Conservation (phyloP, 2,888 invertebrate genomes). For the Ectemnius lituratus region DNA sequence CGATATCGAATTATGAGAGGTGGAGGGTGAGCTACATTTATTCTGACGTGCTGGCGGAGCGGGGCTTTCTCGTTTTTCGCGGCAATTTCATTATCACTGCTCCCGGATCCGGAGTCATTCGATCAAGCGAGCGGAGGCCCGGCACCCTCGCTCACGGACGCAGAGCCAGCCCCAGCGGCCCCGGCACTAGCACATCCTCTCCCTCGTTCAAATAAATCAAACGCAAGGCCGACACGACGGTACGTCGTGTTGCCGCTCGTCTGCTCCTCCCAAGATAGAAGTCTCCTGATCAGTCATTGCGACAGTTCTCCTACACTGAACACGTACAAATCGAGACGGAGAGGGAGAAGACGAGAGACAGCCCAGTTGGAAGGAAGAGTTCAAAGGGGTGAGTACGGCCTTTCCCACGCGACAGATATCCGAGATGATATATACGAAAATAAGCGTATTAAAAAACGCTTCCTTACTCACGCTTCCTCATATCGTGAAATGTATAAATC, state of each 20-base stretch:
- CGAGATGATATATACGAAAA: not conserved
- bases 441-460: constrained; percentile 2
- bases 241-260: constrained; percentile 59
- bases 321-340: constrained; percentile 57
- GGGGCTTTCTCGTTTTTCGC: constrained; percentile 43
- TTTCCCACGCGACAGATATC: too few species aligned
- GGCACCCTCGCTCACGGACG: constrained; percentile 34
- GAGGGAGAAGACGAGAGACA: constrained; percentile 15
- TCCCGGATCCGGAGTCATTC: constrained; percentile 52
- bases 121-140: constrained; percentile 46
- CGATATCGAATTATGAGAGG: constrained; percentile 23
- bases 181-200: not conserved
- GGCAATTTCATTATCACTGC: constrained; percentile 60
- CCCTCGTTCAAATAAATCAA: constrained; percentile 61
- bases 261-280: constrained; percentile 59
- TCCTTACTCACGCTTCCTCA: not conserved
- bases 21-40: constrained; percentile 23
- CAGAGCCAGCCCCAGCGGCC: too few species aligned
- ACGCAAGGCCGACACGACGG: constrained; percentile 58
- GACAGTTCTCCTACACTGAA: constrained; percentile 54
- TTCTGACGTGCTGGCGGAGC: constrained; percentile 18
- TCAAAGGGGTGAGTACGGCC: too few species aligned
- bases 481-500: too few species aligned
- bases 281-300: constrained; percentile 67
- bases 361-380: not conserved